Evolutionary conservation across 2,888 invertebrate species (phyloP).

Genomic region (Drosophila mettleri): DNA sequence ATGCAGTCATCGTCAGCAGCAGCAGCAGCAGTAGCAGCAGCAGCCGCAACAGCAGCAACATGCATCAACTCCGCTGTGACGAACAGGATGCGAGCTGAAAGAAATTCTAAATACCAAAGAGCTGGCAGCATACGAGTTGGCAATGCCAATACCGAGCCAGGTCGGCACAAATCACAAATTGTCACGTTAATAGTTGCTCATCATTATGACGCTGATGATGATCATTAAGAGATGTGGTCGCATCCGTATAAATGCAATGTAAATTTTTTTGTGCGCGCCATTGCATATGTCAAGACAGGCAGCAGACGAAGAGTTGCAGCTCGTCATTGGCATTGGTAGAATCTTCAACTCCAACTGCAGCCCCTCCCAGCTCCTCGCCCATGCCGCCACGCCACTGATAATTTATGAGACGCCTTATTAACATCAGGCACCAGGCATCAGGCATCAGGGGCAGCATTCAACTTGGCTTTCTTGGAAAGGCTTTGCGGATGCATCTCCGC

Average conservation of each 20-base stretch:
- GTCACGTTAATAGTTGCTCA: constrained; percentile 77
- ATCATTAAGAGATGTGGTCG: constrained; percentile 48
- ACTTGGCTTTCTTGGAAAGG: constrained; percentile 75
- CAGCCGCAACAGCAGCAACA: constrained; percentile 10
- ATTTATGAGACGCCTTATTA: constrained; percentile 83
- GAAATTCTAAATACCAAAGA: constrained; percentile 80
- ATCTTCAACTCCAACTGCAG: constrained; percentile 14
- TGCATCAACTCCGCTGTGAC: constrained; percentile 48
- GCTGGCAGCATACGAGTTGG: constrained; percentile 18
- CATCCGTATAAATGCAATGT: constrained; percentile 77
- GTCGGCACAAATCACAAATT: constrained; percentile 78
- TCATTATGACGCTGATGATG: constrained; percentile 10
- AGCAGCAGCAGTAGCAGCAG: constrained; percentile 11
- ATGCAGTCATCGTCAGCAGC: constrained; percentile 77
- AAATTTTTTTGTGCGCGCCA: constrained; percentile 80
- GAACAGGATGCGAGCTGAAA: constrained; percentile 68
- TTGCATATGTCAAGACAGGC: constrained; percentile 72
- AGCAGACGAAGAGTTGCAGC: constrained; percentile 31
- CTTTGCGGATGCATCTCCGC: constrained; percentile 62
- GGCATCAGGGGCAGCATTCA: constrained; percentile 43
- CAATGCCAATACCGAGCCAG: constrained; percentile 27
- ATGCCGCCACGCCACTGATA: constrained; percentile 62
- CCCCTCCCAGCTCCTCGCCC: constrained; percentile 8
- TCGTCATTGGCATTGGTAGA: constrained; percentile 47
- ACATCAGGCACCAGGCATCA: constrained; percentile 67